phyloP scores from a whole-genome alignment of 2,797 vertebrate genomes.

The Myotis daubentonii region DNA sequence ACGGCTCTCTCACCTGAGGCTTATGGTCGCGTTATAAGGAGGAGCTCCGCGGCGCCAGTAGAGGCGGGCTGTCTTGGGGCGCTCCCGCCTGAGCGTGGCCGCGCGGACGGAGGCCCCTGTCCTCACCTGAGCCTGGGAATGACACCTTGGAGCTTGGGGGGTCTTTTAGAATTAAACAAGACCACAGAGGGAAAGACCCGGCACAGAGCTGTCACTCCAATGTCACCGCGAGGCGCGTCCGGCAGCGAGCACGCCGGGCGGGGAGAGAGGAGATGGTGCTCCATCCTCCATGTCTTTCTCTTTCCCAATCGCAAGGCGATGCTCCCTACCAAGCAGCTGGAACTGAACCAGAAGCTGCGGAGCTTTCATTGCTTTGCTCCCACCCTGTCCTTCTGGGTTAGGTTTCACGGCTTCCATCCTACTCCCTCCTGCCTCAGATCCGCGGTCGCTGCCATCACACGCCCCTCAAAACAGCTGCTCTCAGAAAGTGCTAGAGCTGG shows the following conservation, averaged over 20 bases:
- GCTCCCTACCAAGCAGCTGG: background rate
- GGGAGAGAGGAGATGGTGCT: too few species aligned
- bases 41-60: background rate
- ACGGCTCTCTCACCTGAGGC: slow-evolving; percentile 30
- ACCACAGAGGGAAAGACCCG: background rate
- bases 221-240: too few species aligned
- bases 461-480: slow-evolving; percentile 48
- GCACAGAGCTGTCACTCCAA: background rate
- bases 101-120: accelerated
- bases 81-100: accelerated
- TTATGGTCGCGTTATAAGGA: background rate
- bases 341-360: accelerated
- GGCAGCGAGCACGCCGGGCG: too few species aligned
- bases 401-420: background rate
- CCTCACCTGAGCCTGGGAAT: too few species aligned
- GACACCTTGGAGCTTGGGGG: too few species aligned
- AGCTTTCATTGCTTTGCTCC: background rate
- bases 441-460: slow-evolving; percentile 31
- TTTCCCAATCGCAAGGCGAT: background rate
- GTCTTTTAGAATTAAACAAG: background rate
- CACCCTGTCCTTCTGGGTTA: background rate
- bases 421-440: background rate
- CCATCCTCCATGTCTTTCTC: background rate
- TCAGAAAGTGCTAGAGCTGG: slow-evolving; percentile 61
- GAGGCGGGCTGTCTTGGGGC: background rate